These are phyloP conservation scores for Polydrusus tereticollis DNA, from an alignment of 2,888 invertebrate species.

Conservation along the genomic window DNA sequence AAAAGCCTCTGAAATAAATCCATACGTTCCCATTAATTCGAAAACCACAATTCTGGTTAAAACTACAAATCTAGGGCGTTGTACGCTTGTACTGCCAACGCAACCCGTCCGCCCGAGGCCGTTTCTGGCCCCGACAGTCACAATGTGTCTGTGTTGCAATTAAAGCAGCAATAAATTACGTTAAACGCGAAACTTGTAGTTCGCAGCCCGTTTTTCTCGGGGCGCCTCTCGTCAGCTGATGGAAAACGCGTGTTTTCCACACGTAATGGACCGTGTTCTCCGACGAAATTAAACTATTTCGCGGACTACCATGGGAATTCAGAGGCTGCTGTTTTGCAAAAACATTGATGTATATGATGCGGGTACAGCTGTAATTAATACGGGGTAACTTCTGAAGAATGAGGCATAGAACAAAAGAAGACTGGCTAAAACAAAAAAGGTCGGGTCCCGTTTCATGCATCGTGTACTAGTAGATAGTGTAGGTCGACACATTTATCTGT, in stretches of 20 bases:
- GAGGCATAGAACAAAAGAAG: too few species aligned
- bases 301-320: slow-evolving; percentile 19
- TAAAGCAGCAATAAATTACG: slow-evolving; percentile 49
- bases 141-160: slow-evolving; percentile 49
- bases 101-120: slow-evolving; percentile 30
- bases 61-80: slow-evolving; percentile 41
- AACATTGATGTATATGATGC: slow-evolving; percentile 1
- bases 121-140: slow-evolving; percentile 44
- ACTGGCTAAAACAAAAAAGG: too few species aligned
- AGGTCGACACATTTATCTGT: too few species aligned
- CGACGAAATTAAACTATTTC: slow-evolving; percentile 34
- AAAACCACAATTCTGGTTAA: slow-evolving; percentile 12
- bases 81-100: slow-evolving; percentile 38
- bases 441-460: too few species aligned
- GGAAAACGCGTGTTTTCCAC: slow-evolving; percentile 51
- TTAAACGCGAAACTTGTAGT: slow-evolving; percentile 50
- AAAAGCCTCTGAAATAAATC: neutral
- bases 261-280: slow-evolving; percentile 47
- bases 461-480: too few species aligned
- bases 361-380: neutral
- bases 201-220: slow-evolving; percentile 49
- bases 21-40: neutral
- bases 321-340: neutral
- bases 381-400: neutral
- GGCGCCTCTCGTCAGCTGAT: slow-evolving; percentile 41